Evolutionary conservation across 2,113 vertebrate species (phyloP), one percentile per base, ranked within the genome.

Genomic region (Ctenomys sociabilis): DNA sequence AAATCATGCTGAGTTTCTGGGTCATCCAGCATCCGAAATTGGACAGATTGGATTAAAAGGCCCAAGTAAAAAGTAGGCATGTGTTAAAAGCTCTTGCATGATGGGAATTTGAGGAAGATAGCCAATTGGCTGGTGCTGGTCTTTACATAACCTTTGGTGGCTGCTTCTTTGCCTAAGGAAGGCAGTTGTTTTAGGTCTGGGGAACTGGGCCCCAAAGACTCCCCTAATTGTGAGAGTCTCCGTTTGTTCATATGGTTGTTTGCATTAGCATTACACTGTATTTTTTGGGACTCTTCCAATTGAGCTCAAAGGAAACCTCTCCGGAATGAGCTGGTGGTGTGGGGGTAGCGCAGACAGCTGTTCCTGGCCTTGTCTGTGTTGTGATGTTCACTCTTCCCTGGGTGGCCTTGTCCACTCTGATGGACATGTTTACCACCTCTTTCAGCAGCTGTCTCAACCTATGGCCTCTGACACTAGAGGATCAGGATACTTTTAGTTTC

Each of bases 1-100:
- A 91, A 84, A 89, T 92, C 96, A 75, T 7, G 87, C 93, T 85
- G 96, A 73, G 93, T 95, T 97, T 96, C 96, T 93, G 92, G 97
- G 96, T 96, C 93, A 96, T 63, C 89, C 92, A 54, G 94, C 94
- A 77, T 88, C 66, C 80, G 86, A 95, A 94, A 93, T 35, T 61
- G 85, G 91, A 88, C 78, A 82, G 95, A 73, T 35, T 84, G 83
- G 93, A 91, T 80, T 83, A 43, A 95, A 82, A 93, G 37, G 61
- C 63, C 54, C 49, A 52, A 59, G 30, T 68, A 37, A 32, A 93
- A 86, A 64, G 80, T 26, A 45, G 85, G 80, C 57, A 8, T 30
- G 70, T 54, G 72, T 24, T 75, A 57, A 66, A 77, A 66, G 40
- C 54, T 45, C 84, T 59, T 8, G 43, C 64, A 35, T 0, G 17